Conservation (phyloP, 2,888 invertebrate genomes). For the Drosophila niveifrons region DNA sequence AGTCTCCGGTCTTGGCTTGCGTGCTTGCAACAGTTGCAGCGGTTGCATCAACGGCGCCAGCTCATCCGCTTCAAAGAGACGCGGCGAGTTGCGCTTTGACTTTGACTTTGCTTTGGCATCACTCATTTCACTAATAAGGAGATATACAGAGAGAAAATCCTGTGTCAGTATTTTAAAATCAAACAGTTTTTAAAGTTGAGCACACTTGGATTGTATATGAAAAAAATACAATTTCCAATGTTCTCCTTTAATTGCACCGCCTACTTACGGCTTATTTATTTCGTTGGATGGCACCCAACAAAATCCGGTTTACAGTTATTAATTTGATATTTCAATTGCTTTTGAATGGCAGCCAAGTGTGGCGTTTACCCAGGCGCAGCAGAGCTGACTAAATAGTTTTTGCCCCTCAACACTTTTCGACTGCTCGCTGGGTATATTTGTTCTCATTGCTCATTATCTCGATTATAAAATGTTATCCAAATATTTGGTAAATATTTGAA, state of each 20-base stretch:
- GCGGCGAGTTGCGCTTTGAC: conserved; percentile 21
- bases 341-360: conserved; percentile 62
- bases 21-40: not conserved
- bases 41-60: conserved; percentile 34
- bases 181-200: not conserved
- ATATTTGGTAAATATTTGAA: not conserved
- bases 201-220: too few relatives aligned
- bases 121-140: conserved; percentile 10
- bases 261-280: conserved; percentile 27
- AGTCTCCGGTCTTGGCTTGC: not conserved
- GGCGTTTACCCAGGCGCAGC: not conserved
- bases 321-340: conserved; percentile 50
- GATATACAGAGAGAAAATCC: too few relatives aligned
- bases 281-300: conserved; percentile 25
- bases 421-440: conserved; percentile 7
- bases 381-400: conserved; percentile 15
- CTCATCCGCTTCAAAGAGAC: not conserved
- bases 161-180: conserved; percentile 2
- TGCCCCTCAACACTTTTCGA: not conserved
- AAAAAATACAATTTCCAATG: too few relatives aligned
- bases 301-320: conserved; percentile 20
- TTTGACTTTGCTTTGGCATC: conserved; percentile 13
- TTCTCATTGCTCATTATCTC: not conserved
- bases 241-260: conserved; percentile 12
- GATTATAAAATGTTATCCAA: not conserved